Evolutionary conservation across 2,113 vertebrate species (phyloP).

Genomic region (Alligator sinensis): DNA sequence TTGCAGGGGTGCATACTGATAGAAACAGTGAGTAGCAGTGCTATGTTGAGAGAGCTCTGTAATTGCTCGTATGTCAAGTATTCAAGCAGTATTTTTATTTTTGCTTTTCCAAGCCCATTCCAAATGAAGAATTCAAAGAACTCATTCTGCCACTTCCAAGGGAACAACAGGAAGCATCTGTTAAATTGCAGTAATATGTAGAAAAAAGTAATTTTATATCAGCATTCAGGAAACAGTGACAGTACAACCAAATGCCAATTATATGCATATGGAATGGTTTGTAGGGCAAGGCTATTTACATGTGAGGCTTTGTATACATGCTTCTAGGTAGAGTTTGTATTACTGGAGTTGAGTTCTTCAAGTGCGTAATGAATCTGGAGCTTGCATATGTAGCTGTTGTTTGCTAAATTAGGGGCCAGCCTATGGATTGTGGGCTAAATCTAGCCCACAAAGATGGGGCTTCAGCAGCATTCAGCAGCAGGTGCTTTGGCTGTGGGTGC

Average conservation of each 20-base stretch:
- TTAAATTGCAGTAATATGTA: background rate
- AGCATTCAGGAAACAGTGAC: background rate
- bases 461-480: too few species aligned
- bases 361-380: background rate
- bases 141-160: constrained; percentile 3
- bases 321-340: background rate
- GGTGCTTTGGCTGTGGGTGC: too few species aligned
- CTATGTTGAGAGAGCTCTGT: constrained; percentile 16
- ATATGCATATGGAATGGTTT: background rate
- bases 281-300: background rate
- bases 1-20: constrained; percentile 47
- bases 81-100: constrained; percentile 20
- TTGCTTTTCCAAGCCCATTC: constrained; percentile 45
- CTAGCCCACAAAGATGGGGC: too few species aligned
- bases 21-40: constrained; percentile 52
- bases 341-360: background rate
- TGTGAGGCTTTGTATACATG: background rate
- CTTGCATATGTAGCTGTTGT: constrained; percentile 4
- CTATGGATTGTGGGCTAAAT: too few species aligned
- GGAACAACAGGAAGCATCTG: constrained; percentile 27
- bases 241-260: background rate
- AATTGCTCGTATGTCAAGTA: constrained; percentile 31
- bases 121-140: constrained; percentile 29
- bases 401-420: background rate
- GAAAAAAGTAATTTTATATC: background rate